Conservation (phyloP, 1,140 invertebrate genomes). For the Augochlora pura region DNA sequence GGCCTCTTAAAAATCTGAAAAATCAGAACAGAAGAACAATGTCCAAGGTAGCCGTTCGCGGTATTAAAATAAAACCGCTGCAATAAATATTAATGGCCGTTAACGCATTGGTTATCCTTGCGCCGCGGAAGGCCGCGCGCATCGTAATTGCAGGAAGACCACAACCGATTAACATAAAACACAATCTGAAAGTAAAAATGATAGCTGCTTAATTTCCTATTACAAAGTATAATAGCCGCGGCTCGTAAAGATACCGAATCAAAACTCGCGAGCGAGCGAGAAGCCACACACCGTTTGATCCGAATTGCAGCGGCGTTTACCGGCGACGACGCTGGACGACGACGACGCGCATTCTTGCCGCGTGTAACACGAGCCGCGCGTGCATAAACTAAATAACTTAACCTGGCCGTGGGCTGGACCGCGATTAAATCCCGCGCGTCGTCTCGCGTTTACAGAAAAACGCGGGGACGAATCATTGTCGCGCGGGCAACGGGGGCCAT, state of each 20-base stretch:
- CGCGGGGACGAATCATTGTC: slow-evolving; percentile 47
- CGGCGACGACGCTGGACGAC: not conserved
- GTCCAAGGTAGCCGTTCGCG: no score
- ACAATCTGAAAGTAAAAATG: not conserved
- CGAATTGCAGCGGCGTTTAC: not conserved
- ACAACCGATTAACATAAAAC: not conserved
- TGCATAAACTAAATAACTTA: slow-evolving; percentile 11
- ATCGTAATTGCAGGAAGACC: no score
- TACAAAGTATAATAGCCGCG: not conserved
- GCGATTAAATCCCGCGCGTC: not conserved
- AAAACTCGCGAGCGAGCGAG: not conserved
- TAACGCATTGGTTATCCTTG: no score
- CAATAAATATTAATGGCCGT: no score
- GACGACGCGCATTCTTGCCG: not conserved
- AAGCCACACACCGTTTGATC: not conserved
- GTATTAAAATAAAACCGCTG: no score
- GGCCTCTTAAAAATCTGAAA: no score
- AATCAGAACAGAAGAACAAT: no score
- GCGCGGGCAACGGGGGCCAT: not conserved
- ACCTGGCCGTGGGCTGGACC: no score
- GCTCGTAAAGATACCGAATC: not conserved
- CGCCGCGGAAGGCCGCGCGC: no score
- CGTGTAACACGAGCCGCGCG: not conserved
- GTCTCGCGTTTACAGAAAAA: slow-evolving; percentile 10
- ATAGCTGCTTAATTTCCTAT: no score